These are phyloP conservation scores for Rhingia campestris DNA, from an alignment of 2,888 invertebrate genomes.

Conservation along the genomic window DNA sequence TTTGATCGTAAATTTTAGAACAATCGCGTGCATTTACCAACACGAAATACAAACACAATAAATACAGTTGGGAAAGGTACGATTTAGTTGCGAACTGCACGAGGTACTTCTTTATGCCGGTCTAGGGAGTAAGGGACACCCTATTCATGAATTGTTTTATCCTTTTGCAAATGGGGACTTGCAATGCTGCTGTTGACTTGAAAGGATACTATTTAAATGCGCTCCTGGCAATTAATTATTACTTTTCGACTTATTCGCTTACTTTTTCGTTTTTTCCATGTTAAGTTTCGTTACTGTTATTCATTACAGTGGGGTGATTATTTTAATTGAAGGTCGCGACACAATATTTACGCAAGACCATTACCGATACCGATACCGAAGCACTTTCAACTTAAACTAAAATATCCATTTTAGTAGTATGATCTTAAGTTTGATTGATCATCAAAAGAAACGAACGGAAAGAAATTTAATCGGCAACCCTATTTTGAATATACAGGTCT, in stretches of 20 bases:
- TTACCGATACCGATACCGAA: constrained; percentile 15
- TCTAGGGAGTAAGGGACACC: not conserved
- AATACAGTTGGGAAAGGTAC: not conserved
- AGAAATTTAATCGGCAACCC: too few species aligned
- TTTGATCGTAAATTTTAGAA: constrained; percentile 19
- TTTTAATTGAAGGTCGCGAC: not conserved
- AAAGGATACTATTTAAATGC: too few species aligned
- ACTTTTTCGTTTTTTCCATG: constrained; percentile 19
- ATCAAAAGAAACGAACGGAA: not conserved
- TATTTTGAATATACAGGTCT: too few species aligned
- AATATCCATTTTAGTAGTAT: not conserved
- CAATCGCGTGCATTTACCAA: constrained; percentile 22
- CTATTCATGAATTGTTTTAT: constrained; percentile 41
- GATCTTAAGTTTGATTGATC: constrained; percentile 25
- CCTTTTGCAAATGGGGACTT: constrained; percentile 27
- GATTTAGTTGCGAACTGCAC: constrained; percentile 44
- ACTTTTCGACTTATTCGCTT: not conserved
- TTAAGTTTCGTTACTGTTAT: constrained; percentile 13
- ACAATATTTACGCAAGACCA: not conserved
- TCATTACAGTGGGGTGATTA: constrained; percentile 6
- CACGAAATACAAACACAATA: constrained; percentile 14
- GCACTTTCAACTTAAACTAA: constrained; percentile 14
- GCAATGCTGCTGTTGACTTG: too few species aligned
- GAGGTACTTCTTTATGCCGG: constrained; percentile 22
- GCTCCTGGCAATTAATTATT: not conserved